These are phyloP conservation scores for Aspidoscelis tigris DNA, from an alignment of 2,113 vertebrate species.

Conservation along the genomic window DNA sequence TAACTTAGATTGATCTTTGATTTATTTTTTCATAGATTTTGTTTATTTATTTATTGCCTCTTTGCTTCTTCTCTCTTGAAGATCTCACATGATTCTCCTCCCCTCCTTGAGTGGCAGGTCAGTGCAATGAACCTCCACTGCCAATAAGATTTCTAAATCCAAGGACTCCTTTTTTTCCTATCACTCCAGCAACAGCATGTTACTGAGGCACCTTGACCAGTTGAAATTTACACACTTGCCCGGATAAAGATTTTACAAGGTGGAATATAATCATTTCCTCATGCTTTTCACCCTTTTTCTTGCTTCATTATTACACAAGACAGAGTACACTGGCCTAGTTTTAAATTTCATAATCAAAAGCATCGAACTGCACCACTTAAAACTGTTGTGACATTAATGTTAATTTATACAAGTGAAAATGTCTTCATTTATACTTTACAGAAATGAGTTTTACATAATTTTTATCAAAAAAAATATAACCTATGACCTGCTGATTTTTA, in stretches of 20 bases:
- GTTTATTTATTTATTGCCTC: no score
- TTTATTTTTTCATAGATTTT: no score
- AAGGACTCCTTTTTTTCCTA: no score
- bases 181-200: no score
- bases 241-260: no score
- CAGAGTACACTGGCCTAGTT: neutral
- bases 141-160: no score
- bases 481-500: neutral
- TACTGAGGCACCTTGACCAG: neutral
- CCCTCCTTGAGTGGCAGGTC: no score
- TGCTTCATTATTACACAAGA: neutral
- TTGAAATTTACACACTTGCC: neutral
- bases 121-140: no score
- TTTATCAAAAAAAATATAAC: neutral
- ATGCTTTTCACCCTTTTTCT: neutral
- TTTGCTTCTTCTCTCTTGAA: no score
- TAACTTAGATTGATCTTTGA: no score
- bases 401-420: neutral
- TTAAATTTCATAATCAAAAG: conserved; percentile 6
- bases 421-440: neutral
- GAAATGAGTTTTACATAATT: neutral
- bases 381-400: neutral
- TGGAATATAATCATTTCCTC: neutral
- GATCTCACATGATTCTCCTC: no score
- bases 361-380: neutral